phyloP scores from a whole-genome alignment of 2,888 invertebrate species.

The Trachelus iudaicus region DNA sequence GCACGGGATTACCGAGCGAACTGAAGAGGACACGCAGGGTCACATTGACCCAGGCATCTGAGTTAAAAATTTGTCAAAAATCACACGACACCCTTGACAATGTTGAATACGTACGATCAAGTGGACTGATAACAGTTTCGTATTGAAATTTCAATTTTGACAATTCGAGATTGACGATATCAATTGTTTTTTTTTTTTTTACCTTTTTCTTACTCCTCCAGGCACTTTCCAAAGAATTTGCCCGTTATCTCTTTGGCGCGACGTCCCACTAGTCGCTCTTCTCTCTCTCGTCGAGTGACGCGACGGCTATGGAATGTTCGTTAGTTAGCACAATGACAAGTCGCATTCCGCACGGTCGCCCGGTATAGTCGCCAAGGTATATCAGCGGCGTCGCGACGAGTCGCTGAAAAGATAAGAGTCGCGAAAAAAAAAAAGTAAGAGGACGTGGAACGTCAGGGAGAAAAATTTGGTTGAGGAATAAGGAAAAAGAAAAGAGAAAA shows the following conservation, averaged over 20 bases:
- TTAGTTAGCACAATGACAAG: slow-evolving; percentile 44
- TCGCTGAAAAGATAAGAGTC: neutral
- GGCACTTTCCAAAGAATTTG: neutral
- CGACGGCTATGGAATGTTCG: slow-evolving; percentile 26
- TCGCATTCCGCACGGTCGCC: slow-evolving; percentile 37
- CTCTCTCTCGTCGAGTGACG: neutral
- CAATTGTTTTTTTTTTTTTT: neutral
- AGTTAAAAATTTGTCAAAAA: neutral
- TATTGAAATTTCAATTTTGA: neutral
- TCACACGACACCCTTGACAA: too few relatives aligned
- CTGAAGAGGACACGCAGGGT: neutral
- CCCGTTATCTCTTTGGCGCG: neutral
- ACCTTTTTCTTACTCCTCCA: neutral
- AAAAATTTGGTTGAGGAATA: neutral
- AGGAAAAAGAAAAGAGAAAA: neutral
- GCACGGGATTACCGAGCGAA: neutral
- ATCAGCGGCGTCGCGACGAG: neutral
- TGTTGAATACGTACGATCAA: too few relatives aligned
- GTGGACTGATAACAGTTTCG: neutral
- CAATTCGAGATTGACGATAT: too few relatives aligned
- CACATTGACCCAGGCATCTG: neutral
- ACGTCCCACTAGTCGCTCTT: too few relatives aligned
- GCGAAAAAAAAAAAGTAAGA: too few relatives aligned
- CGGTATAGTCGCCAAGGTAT: slow-evolving; percentile 4
- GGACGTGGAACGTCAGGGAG: neutral